These are phyloP conservation scores for Thecocarcelia acutangulata DNA, from an alignment of 2,888 invertebrate genomes.

Conservation along the genomic window DNA sequence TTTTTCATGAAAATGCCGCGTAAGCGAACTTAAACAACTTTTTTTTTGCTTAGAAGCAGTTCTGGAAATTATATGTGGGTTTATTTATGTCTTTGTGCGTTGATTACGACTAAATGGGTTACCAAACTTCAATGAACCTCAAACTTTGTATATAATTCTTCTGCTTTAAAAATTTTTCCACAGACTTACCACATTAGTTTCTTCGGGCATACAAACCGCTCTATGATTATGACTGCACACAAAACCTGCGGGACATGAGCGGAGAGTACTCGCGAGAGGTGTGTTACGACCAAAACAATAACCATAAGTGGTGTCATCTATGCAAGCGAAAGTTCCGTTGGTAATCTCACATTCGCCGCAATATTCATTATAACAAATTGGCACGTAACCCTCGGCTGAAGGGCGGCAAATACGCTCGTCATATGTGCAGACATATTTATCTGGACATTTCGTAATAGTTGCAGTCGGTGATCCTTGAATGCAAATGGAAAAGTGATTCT, in stretches of 20 bases:
- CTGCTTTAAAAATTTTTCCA: not conserved
- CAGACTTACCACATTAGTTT: constrained; percentile 47
- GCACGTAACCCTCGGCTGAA: constrained; percentile 49
- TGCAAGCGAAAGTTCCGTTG: constrained; percentile 67
- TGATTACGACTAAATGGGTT: too few relatives aligned
- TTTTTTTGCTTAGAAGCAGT: too few relatives aligned
- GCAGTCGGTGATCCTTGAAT: constrained; percentile 39
- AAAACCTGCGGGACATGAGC: constrained; percentile 67
- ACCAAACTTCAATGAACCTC: too few relatives aligned
- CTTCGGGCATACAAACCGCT: constrained; percentile 65
- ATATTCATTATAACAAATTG: constrained; percentile 65
- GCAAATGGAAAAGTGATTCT: constrained; percentile 69
- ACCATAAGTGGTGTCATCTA: constrained; percentile 69
- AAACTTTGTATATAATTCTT: not conserved
- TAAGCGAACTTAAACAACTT: too few relatives aligned
- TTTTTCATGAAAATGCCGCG: too few relatives aligned
- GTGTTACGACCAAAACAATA: constrained; percentile 69
- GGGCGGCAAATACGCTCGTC: constrained; percentile 65
- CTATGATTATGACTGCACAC: constrained; percentile 68
- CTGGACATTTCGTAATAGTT: constrained; percentile 65
- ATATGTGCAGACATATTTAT: constrained; percentile 66
- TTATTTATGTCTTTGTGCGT: too few relatives aligned
- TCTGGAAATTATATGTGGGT: too few relatives aligned
- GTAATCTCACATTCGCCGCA: constrained; percentile 67
- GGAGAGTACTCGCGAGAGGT: constrained; percentile 43